These are phyloP conservation scores for Bactericera cockerelli DNA, from an alignment of 1,140 invertebrate species.

Conservation along the genomic window DNA sequence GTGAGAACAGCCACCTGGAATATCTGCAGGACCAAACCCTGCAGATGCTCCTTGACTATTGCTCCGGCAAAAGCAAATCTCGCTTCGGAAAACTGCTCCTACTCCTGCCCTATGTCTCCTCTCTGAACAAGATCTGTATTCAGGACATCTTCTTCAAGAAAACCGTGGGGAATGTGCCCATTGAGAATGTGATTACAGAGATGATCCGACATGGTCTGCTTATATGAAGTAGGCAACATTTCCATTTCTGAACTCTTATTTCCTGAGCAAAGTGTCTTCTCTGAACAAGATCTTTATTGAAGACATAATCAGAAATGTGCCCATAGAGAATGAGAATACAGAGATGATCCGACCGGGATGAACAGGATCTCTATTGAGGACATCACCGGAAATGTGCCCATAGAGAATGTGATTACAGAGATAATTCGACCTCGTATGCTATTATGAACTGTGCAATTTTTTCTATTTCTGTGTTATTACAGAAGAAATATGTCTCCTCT, in stretches of 20 bases:
- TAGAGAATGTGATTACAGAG: background rate
- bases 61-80: slow-evolving; percentile 34
- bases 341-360: no score
- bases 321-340: no score
- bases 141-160: slow-evolving; percentile 52
- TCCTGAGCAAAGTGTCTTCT: slow-evolving; percentile 43
- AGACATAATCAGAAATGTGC: no score
- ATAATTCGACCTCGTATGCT: background rate
- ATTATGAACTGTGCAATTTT: background rate
- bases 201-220: slow-evolving; percentile 1
- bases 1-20: slow-evolving; percentile 43
- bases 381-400: slow-evolving; percentile 26
- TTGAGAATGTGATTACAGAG: background rate
- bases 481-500: slow-evolving; percentile 42
- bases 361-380: slow-evolving; percentile 53
- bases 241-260: no score
- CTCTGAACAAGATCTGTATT: slow-evolving; percentile 36
- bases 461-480: no score
- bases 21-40: slow-evolving; percentile 62
- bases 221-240: background rate
- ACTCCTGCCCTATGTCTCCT: slow-evolving; percentile 42
- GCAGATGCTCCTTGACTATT: slow-evolving; percentile 51
- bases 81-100: slow-evolving; percentile 55
- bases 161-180: slow-evolving; percentile 26
- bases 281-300: slow-evolving; percentile 39